Base-by-base conservation (phyloP, 1,140 invertebrate genomes). In the Temnothorax curvispinosus region DNA sequence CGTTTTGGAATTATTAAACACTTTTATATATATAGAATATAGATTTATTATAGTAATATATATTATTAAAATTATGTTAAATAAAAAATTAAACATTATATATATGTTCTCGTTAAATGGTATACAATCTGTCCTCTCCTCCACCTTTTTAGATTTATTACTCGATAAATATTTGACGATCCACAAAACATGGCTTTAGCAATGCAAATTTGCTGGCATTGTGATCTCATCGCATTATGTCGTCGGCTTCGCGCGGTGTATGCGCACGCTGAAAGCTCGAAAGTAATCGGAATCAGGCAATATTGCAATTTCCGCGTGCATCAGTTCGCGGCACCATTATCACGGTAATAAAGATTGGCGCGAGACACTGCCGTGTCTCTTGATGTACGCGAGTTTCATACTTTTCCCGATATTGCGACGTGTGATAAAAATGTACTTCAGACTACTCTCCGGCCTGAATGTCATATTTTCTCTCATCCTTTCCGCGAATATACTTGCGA, bases 221-320 rank as follows among this genome's bases (percentile, higher is more conserved):
- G 27, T 71, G 15, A 81, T 71, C 5, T 56, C 50, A n/a, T 11
- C 21, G 21, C 9, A 71, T 81, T 41, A 67, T 54, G 18, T 13
- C 21, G 13, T 44, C 60, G 18, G 13, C 15, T 77, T 35, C 32
- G 15, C 41, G 27, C 38, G 21, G 18, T 50, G 77, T 21, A 32
- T 11, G 62, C 35, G n/a, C 13, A 18, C 21, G 13, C 15, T 81
- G n/a, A 41, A 81, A 27, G 47, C 47, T 56, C 21, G 38, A 81
- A 71, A 44, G 21, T 81, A 71, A 81, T 81, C 50, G 11, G 9
- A 21, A 81, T 71, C 21, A 71, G 64, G 13, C 9, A 54, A 71
- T 81, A 71, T 71, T 44, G 38, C 78, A 56, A 71, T 71, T 56
- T 58, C 21, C 50, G 21, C 9, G 8, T 64, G 76, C 47, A 71